A percentile compares a stretch with the other conserved stretches of the same genome.
Evolutionary conservation across 2,113 vertebrate species (phyloP).

Genomic region (Aptenodytes patagonicus): DNA sequence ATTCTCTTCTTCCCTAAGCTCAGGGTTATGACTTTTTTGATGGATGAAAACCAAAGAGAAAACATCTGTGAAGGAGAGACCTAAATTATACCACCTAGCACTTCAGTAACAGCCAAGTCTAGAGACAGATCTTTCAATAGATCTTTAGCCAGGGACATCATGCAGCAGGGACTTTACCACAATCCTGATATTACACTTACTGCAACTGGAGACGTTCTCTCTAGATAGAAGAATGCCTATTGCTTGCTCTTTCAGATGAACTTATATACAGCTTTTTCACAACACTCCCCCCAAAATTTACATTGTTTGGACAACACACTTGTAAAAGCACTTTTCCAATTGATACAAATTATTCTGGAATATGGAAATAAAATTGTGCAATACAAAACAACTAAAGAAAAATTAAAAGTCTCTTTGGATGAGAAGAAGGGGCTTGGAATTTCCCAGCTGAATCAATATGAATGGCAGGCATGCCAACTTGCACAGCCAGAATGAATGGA

Average conservation of each 20-base stretch:
- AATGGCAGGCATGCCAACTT: neutral
- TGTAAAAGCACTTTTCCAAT: neutral
- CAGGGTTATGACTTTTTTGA: neutral
- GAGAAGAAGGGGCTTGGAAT: neutral
- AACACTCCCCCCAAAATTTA: neutral
- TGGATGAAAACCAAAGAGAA: neutral
- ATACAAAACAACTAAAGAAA: neutral
- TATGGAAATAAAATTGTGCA: neutral
- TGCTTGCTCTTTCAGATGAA: neutral
- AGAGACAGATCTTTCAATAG: neutral
- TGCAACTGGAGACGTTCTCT: neutral
- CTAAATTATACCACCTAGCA: neutral
- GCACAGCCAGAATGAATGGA: neutral
- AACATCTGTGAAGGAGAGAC: constrained; percentile 15
- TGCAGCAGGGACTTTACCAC: neutral
- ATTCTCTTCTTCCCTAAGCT: neutral
- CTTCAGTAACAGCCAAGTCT: neutral
- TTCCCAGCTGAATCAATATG: neutral
- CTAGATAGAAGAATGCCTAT: neutral
- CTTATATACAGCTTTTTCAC: neutral
- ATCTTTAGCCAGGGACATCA: neutral
- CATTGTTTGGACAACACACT: neutral
- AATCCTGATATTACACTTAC: neutral
- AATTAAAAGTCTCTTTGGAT: neutral
- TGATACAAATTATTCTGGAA: neutral